Evolutionary conservation across 2,797 vertebrate species (phyloP).

Genomic region (Echeneis naucrates): DNA sequence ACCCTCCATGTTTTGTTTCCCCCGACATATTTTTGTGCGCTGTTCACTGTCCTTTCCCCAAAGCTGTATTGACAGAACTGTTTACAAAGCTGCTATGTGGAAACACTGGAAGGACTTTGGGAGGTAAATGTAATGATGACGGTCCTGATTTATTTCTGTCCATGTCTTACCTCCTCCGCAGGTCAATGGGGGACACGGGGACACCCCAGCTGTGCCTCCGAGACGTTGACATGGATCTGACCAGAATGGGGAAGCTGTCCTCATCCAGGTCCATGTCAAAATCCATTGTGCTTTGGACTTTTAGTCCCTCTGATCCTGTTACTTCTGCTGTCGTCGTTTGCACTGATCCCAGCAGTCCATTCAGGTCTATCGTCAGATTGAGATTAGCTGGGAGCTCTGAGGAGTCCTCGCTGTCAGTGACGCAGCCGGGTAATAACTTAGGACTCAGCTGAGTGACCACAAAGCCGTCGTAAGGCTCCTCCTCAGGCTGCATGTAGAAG

Average conservation of each 20-base stretch:
- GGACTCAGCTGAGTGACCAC: conserved; percentile 63
- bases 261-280: conserved; percentile 63
- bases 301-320: conserved; percentile 16
- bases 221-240: conserved; percentile 86
- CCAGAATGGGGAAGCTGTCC: conserved; percentile 84
- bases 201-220: conserved; percentile 92
- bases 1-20: not conserved
- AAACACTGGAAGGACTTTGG: not conserved
- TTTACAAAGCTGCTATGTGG: conserved; percentile 4
- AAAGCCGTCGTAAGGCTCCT: conserved; percentile 43
- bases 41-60: not conserved
- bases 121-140: not conserved
- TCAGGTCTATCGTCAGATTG: conserved; percentile 57
- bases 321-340: conserved; percentile 49
- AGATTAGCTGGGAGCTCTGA: conserved; percentile 39
- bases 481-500: conserved; percentile 18
- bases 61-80: not conserved
- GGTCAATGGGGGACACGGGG: conserved; percentile 85
- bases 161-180: conserved; percentile 85
- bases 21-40: conserved; percentile 11
- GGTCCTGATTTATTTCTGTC: not conserved
- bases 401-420: conserved; percentile 38
- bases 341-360: conserved; percentile 49
- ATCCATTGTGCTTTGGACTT: conserved; percentile 31
- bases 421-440: conserved; percentile 31